Percentiles rank a stretch among this genome's conserved stretches.
Conservation (phyloP, 2,888 invertebrate genomes). For the Apeira syringaria region DNA sequence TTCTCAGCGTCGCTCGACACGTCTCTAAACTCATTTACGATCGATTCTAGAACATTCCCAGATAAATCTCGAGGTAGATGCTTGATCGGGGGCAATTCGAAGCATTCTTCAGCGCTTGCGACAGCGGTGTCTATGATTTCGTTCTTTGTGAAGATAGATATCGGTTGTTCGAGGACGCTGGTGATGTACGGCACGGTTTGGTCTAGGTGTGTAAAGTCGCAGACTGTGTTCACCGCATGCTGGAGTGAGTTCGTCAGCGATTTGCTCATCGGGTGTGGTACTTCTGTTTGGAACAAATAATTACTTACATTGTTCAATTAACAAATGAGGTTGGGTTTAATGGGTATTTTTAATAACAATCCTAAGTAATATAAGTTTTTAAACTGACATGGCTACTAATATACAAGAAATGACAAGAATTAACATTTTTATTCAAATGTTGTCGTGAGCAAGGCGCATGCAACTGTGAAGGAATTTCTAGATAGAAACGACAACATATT, state of each 20-base stretch:
- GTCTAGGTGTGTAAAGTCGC: conserved; percentile 64
- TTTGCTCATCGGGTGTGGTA: conserved; percentile 67
- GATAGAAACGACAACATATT: too few relatives aligned
- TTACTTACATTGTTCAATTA: conserved; percentile 1
- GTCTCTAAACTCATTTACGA: conserved; percentile 69
- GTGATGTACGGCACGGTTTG: conserved; percentile 68
- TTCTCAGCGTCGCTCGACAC: conserved; percentile 61
- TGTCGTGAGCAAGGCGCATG: too few relatives aligned
- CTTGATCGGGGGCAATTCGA: conserved; percentile 86
- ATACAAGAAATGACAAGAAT: too few relatives aligned
- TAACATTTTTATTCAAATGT: too few relatives aligned
- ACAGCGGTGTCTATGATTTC: conserved; percentile 60
- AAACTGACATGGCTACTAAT: too few relatives aligned
- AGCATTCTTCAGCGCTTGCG: conserved; percentile 88
- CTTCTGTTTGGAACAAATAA: conserved; percentile 47
- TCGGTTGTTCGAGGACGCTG: conserved; percentile 69
- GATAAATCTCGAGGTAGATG: conserved; percentile 72
- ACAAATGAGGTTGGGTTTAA: too few relatives aligned
- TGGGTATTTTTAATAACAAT: too few relatives aligned
- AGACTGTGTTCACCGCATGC: conserved; percentile 71
- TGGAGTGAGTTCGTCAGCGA: conserved; percentile 71
- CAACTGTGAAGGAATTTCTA: too few relatives aligned
- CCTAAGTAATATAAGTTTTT: too few relatives aligned
- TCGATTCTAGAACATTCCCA: conserved; percentile 67
- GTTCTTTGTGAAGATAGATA: conserved; percentile 60